Conservation (phyloP, 2,888 invertebrate species). For the Pandemis corylana region DNA sequence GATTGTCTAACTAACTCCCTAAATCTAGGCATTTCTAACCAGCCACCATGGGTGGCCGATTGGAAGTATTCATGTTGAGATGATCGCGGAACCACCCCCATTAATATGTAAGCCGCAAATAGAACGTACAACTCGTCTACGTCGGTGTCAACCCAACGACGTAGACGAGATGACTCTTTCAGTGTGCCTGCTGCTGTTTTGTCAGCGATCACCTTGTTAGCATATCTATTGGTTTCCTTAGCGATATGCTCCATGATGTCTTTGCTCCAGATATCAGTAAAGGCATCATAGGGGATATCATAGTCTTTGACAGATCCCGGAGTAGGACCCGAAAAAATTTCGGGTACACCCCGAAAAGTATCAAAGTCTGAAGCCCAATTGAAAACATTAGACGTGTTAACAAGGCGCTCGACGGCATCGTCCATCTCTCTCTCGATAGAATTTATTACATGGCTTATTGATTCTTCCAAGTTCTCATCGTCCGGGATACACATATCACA, state of each 20-base stretch:
- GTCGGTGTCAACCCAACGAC: conserved; percentile 4
- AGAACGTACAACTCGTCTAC: conserved; percentile 24
- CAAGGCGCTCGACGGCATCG: too few species aligned
- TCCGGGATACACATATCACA: conserved; percentile 40
- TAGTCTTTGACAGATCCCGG: conserved; percentile 43
- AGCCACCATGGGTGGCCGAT: background rate
- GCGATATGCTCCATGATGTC: background rate
- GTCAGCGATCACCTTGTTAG: conserved; percentile 35
- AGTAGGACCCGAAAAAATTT: conserved; percentile 45
- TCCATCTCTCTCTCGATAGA: background rate
- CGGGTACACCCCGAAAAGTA: conserved; percentile 45
- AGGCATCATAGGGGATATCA: background rate
- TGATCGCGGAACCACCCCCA: background rate
- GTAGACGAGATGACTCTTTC: background rate
- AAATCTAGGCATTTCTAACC: conserved; percentile 43
- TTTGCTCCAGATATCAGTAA: background rate
- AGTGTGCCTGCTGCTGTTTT: conserved; percentile 11
- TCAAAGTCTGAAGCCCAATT: conserved; percentile 36
- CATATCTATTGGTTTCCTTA: conserved; percentile 5
- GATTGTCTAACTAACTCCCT: conserved; percentile 42
- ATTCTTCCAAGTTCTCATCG: conserved; percentile 46
- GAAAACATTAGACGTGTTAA: background rate
- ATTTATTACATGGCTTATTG: conserved; percentile 26
- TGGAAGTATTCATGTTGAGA: conserved; percentile 45
- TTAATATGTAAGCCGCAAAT: conserved; percentile 40